Percentiles rank a stretch among this genome's conserved stretches.
phyloP scores from a whole-genome alignment of 2,797 vertebrate species.

The Gallinago stenura region DNA sequence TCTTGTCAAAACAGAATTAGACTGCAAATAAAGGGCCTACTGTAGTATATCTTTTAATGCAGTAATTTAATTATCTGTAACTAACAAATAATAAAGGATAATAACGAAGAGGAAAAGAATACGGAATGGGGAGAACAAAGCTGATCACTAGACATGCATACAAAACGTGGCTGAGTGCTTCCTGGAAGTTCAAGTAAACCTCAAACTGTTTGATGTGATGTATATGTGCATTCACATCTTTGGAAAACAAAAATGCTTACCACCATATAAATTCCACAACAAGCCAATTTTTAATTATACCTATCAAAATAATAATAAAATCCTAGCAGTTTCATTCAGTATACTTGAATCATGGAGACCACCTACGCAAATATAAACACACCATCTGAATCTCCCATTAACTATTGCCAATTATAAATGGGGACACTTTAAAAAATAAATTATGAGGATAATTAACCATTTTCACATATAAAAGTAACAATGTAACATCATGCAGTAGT shows the following conservation, averaged over 20 bases:
- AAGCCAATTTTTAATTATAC: conserved; percentile 50
- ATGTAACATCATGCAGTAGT: neutral
- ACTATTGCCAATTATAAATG: neutral
- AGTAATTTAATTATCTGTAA: neutral
- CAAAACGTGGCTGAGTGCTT: neutral
- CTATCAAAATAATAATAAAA: conserved; percentile 40
- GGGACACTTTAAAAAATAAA: conserved; percentile 33
- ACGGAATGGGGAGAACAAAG: conserved; percentile 3
- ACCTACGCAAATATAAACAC: conserved; percentile 18
- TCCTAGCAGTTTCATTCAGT: neutral
- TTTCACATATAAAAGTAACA: conserved; percentile 5
- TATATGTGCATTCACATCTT: neutral
- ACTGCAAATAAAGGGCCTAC: neutral
- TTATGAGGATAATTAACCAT: conserved; percentile 41
- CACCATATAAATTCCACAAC: conserved; percentile 1
- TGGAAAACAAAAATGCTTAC: conserved; percentile 30
- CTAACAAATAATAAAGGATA: conserved; percentile 7
- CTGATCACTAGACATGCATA: neutral
- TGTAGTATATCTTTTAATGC: neutral
- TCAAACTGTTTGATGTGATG: conserved; percentile 47
- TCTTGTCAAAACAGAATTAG: neutral
- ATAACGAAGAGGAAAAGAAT: neutral
- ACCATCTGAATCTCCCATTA: conserved; percentile 11
- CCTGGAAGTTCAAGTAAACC: conserved; percentile 48
- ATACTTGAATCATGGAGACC: neutral